A percentile compares a stretch with the other conserved stretches of the same genome.
Evolutionary conservation across 2,113 vertebrate species (phyloP).

Genomic region (Cryptomyrus ogoouensis): DNA sequence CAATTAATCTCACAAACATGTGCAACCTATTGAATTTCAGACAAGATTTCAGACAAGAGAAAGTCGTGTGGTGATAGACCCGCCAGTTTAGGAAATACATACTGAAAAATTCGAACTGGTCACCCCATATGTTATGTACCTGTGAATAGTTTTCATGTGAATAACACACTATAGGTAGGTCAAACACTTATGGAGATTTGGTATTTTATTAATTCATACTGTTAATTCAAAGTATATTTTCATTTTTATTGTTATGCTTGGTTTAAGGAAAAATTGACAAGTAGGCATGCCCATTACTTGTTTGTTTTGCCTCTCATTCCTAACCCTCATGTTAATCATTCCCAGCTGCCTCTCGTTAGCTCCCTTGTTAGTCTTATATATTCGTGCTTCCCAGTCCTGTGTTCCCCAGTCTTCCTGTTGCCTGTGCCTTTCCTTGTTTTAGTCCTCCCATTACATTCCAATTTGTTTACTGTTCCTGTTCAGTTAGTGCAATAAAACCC

Average conservation of each 20-base stretch:
- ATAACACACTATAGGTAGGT: background rate
- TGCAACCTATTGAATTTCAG: background rate
- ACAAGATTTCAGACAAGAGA: background rate
- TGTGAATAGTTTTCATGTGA: background rate
- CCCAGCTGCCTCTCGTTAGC: background rate
- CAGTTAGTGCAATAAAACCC: background rate
- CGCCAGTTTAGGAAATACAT: background rate
- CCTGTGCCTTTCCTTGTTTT: background rate
- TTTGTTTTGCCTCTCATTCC: no score
- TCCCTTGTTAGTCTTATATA: background rate
- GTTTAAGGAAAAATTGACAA: background rate
- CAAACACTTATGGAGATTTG: background rate
- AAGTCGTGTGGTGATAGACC: no score
- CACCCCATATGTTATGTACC: background rate
- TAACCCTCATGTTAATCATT: background rate
- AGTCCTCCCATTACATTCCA: background rate
- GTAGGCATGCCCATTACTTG: background rate
- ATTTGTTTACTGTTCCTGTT: background rate
- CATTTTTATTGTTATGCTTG: background rate
- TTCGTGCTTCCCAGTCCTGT: background rate
- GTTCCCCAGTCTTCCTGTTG: background rate
- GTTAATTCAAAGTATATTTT: background rate
- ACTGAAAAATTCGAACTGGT: background rate
- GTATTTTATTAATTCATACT: background rate
- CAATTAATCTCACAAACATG: background rate